Base-by-base conservation (phyloP, 2,113 vertebrate species). In the Anser cygnoides region DNA sequence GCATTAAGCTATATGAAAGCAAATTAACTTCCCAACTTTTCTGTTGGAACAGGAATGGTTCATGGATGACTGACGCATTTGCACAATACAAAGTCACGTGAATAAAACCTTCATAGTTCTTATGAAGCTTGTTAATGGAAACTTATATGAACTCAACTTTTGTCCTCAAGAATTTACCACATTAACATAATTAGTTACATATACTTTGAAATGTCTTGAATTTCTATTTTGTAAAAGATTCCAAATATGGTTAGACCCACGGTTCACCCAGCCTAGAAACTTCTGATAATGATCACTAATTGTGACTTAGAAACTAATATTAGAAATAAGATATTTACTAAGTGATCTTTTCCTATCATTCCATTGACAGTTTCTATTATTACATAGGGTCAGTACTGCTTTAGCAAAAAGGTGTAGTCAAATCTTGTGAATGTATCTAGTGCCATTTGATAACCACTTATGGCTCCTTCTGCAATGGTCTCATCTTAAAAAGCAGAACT, bases 401-500 rank as follows among this genome's bases (percentile, higher is more conserved):
- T 61, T 28, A 76, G 35, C 44, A 80, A 61, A 37, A 63, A 55
- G 25, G 57, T 2, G 19, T 0, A 57, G 23, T 9, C 55, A 73
- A 11, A 19, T 37, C 43, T 5, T 21, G 23, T 21, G 67, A 61
- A 72, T 46, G 29, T 15, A 22, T 21, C 62, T 52, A 43, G 23
- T n/a, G 28, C 31, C 59, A 29, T 50, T 72, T 54, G 33, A 23
- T 20, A 62, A 62, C 33, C 49, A 43, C 11, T 21, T 66, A 62
- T 0, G 7, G 67, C 44, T 73, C 44, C 6, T 49, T 50, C 12
- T 78, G 76, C 35, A 82, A 41, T 49, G 0, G 0, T 8, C 67
- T 63, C 19, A 13, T 73, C 37, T 21, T 26, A 67, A 66, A 66
- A 50, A 41, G 80, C 12, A 33, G 50, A 70, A 3, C 21, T 21